phyloP scores from a whole-genome alignment of 2,888 invertebrate species.

The Gastrophysa polygoni region DNA sequence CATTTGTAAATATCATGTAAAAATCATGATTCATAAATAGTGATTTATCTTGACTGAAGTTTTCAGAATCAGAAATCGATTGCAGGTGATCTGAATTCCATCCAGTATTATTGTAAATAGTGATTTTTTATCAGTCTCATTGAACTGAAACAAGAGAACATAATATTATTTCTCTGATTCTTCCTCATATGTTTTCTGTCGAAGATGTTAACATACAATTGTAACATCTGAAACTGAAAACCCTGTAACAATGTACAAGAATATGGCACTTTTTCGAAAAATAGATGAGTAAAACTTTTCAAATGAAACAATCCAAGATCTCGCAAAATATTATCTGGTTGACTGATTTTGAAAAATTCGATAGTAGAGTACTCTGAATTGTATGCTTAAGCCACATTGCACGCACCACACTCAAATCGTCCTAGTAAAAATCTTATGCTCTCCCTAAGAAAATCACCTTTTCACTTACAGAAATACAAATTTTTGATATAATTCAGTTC shows the following conservation, averaged over 20 bases:
- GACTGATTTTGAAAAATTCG: slow-evolving; percentile 7
- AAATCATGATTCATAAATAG: too few relatives aligned
- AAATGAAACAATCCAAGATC: not conserved
- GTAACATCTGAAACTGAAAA: too few relatives aligned
- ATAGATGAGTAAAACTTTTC: not conserved
- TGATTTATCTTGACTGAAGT: too few relatives aligned
- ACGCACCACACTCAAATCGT: slow-evolving; percentile 50
- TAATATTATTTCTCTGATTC: too few relatives aligned
- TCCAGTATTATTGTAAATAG: too few relatives aligned
- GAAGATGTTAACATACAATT: too few relatives aligned
- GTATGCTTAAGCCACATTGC: slow-evolving; percentile 46
- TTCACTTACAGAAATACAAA: slow-evolving; percentile 51
- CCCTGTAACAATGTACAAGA: too few relatives aligned
- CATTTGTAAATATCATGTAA: not conserved
- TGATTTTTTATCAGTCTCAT: too few relatives aligned
- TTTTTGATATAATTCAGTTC: slow-evolving; percentile 35
- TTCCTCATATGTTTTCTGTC: too few relatives aligned
- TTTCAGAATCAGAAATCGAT: too few relatives aligned
- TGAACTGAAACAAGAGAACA: too few relatives aligned
- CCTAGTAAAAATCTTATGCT: slow-evolving; percentile 48
- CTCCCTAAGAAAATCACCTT: slow-evolving; percentile 40
- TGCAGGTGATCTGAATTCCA: too few relatives aligned
- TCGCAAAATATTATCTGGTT: not conserved
- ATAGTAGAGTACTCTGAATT: slow-evolving; percentile 26
- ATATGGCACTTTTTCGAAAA: not conserved